Evolutionary conservation across 2,888 invertebrate species (phyloP).

Genomic region (Philhelius pedissequus): DNA sequence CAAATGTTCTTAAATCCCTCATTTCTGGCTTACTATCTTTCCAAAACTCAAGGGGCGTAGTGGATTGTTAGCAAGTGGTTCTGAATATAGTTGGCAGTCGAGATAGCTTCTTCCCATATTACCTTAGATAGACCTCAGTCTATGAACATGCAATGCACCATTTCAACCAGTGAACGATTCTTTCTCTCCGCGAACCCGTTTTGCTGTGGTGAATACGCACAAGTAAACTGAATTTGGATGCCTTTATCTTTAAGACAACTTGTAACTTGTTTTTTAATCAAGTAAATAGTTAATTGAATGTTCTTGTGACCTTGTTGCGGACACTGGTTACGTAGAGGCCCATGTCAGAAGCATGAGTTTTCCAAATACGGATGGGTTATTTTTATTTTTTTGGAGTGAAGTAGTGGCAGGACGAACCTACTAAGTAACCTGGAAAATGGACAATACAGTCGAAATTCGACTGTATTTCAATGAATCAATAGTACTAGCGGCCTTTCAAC

Average conservation of each 20-base stretch:
- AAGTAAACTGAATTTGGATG: background rate
- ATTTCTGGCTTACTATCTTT: background rate
- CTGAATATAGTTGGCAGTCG: background rate
- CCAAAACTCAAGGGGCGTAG: background rate
- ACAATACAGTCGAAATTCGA: too few species aligned
- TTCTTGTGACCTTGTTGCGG: too few species aligned
- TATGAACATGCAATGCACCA: background rate
- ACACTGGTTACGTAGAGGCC: too few species aligned
- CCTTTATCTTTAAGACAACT: background rate
- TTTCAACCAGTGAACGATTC: background rate
- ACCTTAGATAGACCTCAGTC: background rate
- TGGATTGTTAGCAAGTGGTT: background rate
- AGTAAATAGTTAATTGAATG: too few species aligned
- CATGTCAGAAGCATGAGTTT: too few species aligned
- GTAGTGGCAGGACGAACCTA: too few species aligned
- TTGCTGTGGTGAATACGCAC: background rate
- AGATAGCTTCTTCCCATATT: background rate
- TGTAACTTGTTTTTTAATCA: background rate
- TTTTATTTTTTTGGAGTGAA: too few species aligned
- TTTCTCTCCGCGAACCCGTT: background rate
- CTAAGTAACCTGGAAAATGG: too few species aligned
- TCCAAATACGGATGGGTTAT: too few species aligned
- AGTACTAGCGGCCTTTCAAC: too few species aligned
- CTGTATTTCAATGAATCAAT: too few species aligned
- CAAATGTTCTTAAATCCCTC: too few species aligned